Evolutionary conservation across 92 coral and sea anemone genomes (phyloP), one percentile per base, ranked within the genome.

Genomic region (Actinostola sp.): DNA sequence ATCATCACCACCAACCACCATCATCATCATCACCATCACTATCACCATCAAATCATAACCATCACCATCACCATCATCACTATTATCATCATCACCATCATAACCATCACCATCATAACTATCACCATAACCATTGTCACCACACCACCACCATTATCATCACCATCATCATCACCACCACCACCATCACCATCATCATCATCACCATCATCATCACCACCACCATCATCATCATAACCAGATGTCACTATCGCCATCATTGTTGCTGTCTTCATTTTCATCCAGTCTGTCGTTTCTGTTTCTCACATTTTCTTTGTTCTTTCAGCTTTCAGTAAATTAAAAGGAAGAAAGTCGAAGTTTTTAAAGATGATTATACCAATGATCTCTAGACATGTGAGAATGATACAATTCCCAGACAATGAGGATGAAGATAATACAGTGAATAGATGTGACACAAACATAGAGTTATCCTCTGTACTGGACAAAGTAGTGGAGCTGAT

Each of bases 291-390:
- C 17, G 14, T 16, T 28, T 12, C 12, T 12, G 17, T 21, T n/a
- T 15, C 14, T 32, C 10, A 0, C 6, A 14, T 19, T 30, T 77
- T 1, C 8, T 14, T 62, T 8, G 8, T 41, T 52, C 15, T 71
- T 49, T 1, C 34, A 90, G 96, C 86, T 36, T 63, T 90, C 43
- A 12, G 66, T n/a, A 86, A 72, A 60, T 17, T 90, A 43, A 35
- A 70, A 49, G 72, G 81, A 57, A 90, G 80, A 57, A 90, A 83
- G 24, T 41, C 77, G 20, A 90, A 86, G 66, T 70, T 71, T 53
- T 45, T 90, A 8, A 83, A 70, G 70, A 90, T 86, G 92, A 87
- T 80, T 16, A 27, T 86, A 20, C 96, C 96, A 50, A 77, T 70
- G 36, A 45, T 90, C 11, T 24, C 76, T 25, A 55, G 63, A 64